Conservation (phyloP, 2,113 vertebrate species). For the Osmerus mordax region DNA sequence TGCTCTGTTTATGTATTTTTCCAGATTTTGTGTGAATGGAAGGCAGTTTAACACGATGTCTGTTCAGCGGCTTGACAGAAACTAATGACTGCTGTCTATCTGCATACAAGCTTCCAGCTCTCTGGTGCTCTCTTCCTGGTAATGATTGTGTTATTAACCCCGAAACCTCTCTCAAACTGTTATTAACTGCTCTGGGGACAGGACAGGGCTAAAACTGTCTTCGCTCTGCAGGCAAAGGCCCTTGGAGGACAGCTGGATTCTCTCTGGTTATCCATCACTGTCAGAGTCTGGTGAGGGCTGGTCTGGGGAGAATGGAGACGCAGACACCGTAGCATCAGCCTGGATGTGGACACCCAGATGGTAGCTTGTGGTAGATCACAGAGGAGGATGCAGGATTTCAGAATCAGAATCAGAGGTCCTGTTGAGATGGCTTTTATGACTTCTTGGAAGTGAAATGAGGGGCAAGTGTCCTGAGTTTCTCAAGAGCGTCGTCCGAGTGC, state of each 20-base stretch:
- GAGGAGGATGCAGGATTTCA: neutral
- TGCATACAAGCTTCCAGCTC: conserved; percentile 72
- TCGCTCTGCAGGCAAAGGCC: conserved; percentile 59
- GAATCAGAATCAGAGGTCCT: no score
- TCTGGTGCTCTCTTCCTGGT: conserved; percentile 63
- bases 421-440: no score
- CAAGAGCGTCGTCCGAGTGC: no score
- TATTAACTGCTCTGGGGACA: conserved; percentile 66
- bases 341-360: no score
- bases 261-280: conserved; percentile 63
- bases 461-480: no score
- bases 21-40: neutral
- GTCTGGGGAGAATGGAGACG: neutral
- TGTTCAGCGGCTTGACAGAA: conserved; percentile 62
- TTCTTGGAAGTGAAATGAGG: no score
- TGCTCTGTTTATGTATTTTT: no score
- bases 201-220: conserved; percentile 67
- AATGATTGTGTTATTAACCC: conserved; percentile 77
- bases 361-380: neutral
- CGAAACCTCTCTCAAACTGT: conserved; percentile 65
- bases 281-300: conserved; percentile 41
- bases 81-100: conserved; percentile 66
- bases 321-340: conserved; percentile 13
- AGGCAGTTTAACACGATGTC: conserved; percentile 14
- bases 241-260: conserved; percentile 54